Evolutionary conservation across 2,797 vertebrate genomes (phyloP).

Genomic region (Cossypha niveicapilla): DNA sequence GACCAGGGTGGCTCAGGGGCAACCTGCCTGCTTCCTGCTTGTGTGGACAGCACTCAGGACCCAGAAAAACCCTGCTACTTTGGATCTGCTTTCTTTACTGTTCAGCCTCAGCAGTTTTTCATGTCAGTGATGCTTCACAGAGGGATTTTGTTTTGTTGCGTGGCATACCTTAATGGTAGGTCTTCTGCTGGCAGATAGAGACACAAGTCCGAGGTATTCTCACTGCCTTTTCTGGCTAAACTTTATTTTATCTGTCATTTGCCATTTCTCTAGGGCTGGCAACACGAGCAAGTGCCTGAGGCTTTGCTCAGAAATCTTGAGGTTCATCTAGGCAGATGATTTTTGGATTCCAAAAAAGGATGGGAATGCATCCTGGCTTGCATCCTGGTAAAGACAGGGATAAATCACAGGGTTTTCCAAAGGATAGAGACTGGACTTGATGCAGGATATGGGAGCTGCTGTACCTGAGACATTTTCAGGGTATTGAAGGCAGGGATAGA

Average conservation of each 20-base stretch:
- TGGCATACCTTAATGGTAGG: neutral
- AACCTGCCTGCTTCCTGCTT: neutral
- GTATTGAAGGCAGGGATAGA: slow-evolving; percentile 6
- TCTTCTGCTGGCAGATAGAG: neutral
- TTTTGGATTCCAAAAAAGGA: neutral
- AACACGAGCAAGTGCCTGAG: neutral
- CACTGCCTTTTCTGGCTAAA: neutral
- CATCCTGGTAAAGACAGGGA: neutral
- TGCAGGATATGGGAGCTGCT: neutral
- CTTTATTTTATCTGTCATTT: neutral
- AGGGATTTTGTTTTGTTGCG: neutral
- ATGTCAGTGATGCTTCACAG: neutral
- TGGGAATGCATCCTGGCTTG: neutral
- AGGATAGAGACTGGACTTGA: neutral
- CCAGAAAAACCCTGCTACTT: neutral
- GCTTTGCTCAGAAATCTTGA: neutral
- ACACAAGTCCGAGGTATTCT: neutral
- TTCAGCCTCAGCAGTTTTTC: neutral
- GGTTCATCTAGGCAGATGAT: neutral
- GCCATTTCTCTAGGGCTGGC: neutral
- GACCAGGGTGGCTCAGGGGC: accelerated
- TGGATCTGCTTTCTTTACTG: neutral
- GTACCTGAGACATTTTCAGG: neutral
- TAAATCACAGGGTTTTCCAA: neutral
- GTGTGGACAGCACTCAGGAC: accelerated